Conservation (phyloP, 2,888 invertebrate species). For the Himalopsyche tibetana region DNA sequence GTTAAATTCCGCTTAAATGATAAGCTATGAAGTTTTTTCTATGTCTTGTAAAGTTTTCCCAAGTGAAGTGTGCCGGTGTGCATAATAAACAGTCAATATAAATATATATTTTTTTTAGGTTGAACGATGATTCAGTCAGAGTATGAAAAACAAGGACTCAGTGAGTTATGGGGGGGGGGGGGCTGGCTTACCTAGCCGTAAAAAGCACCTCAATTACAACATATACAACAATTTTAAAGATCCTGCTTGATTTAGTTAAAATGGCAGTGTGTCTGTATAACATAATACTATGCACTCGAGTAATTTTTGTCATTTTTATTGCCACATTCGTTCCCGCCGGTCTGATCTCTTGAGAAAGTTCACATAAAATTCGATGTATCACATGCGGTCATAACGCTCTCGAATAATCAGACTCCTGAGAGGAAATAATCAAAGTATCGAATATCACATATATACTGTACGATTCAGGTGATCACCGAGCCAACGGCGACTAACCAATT, state of each 20-base stretch:
- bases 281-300: slow-evolving; percentile 7
- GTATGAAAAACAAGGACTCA: too few relatives aligned
- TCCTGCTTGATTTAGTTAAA: not conserved
- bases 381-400: not conserved
- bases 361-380: not conserved
- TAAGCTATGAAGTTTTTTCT: too few relatives aligned
- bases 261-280: not conserved
- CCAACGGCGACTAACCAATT: slow-evolving; percentile 77
- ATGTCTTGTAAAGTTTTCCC: too few relatives aligned
- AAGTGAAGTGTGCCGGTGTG: too few relatives aligned
- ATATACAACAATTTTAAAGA: too few relatives aligned
- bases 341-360: slow-evolving; percentile 1
- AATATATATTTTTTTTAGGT: too few relatives aligned
- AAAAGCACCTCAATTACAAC: too few relatives aligned
- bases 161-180: too few relatives aligned
- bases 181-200: too few relatives aligned
- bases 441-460: not conserved
- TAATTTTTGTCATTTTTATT: slow-evolving; percentile 22
- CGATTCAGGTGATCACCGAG: slow-evolving; percentile 67
- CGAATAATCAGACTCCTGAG: not conserved
- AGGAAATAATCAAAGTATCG: not conserved
- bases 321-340: not conserved
- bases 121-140: too few relatives aligned
- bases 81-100: too few relatives aligned
- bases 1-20: too few relatives aligned